Base-by-base conservation (phyloP, 1,140 invertebrate genomes). In the Drosophila littoralis region DNA sequence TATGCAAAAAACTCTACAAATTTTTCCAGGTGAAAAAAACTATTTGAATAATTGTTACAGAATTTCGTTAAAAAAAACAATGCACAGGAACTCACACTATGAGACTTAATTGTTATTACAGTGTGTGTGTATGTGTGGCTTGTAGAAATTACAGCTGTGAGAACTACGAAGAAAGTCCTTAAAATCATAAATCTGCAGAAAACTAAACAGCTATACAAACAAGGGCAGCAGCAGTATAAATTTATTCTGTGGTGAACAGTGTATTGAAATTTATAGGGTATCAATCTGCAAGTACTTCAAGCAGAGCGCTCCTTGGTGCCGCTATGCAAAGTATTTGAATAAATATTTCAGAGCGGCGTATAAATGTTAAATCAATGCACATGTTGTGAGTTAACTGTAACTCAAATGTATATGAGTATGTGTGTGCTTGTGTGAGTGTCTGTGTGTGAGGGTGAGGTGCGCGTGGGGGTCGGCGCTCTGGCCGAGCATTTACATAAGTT, bases 351-450 rank as follows among this genome's bases (percentile, higher is more conserved):
- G n/a, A 32, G 32, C 36, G 12, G 22, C 22, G 10, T 32, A 22
- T 50, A 50, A 12, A 50, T 50, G 10, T 28, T 15, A 32, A 22
- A 50, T 50, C 61, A 43, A 13, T 54, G 50, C 13, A 54, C 10
- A 43, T 15, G 42, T 17, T 28, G 32, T 17, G 55, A 28, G 15
- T 32, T 40, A 42, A 42, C 12, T 13, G 7, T 13, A 9, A 33
- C 7, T 22, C 5, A 50, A 32, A 28, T 28, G 22, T 28, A 28
- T 5, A 0, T 28, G 12, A 33, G n/a, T 2, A 51, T n/a, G 10
- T n/a, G 45, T 9, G 45, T 22, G 45, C 2, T 6, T 13, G 43
- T 17, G 43, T n/a, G 6, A 15, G 42, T 15, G 48, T 10, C 12
- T 6, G 46, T 50, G 40, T 5, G 9, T 42, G 12, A 2, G n/a